Evolutionary conservation across 2,113 vertebrate species (phyloP).

Genomic region (Australoheros scitulus): DNA sequence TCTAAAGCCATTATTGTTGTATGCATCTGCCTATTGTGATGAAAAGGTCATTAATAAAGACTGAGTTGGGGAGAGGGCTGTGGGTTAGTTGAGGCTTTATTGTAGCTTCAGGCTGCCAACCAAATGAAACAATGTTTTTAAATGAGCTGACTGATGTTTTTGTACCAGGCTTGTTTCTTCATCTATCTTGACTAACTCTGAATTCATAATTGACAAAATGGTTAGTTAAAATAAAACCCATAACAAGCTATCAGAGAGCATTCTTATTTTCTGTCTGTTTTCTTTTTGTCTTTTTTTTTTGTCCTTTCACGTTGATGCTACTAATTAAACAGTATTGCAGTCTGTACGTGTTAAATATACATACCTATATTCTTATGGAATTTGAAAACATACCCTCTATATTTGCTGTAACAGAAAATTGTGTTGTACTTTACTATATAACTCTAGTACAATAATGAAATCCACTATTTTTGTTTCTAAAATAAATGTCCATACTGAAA

Average conservation of each 20-base stretch:
- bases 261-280: neutral
- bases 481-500: neutral
- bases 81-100: slow-evolving; percentile 39
- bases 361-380: slow-evolving; percentile 15
- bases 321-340: slow-evolving; percentile 3
- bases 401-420: neutral
- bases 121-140: slow-evolving; percentile 67
- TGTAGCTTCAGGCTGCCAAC: slow-evolving; percentile 58
- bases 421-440: no score
- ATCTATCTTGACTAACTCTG: slow-evolving; percentile 25
- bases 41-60: slow-evolving; percentile 67
- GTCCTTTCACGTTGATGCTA: neutral
- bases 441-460: neutral
- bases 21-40: slow-evolving; percentile 26
- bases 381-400: neutral
- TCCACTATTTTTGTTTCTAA: neutral
- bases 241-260: neutral
- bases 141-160: slow-evolving; percentile 62
- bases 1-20: slow-evolving; percentile 44
- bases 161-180: slow-evolving; percentile 27
- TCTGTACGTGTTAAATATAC: neutral
- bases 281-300: neutral
- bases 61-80: slow-evolving; percentile 19
- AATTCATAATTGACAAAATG: slow-evolving; percentile 25
- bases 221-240: neutral